Base-by-base conservation (phyloP, 2,888 invertebrate genomes). In the Xestia sexstrigata region DNA sequence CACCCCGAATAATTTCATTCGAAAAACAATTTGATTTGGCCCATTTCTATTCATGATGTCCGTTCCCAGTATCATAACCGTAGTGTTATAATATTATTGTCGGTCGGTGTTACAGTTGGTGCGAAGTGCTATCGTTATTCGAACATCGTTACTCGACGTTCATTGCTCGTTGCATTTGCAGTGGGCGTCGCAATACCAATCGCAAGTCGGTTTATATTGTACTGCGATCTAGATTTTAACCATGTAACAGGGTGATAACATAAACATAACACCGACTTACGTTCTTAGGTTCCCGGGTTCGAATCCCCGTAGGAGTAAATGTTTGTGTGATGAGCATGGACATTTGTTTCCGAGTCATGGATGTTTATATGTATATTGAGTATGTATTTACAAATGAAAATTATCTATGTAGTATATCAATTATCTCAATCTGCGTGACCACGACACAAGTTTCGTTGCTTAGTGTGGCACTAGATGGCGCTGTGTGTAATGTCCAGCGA, bases 91-190 rank as follows among this genome's bases (percentile, higher is more conserved):
- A 84, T 70, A 68, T 79, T 79, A 86, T 77, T 73, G 76, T 79
- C 35, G 9, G 67, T 85, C 39, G 11, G 67, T 85, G 82, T 73
- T 71, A 65, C 66, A 63, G 73, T 75, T 74, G 45, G 63, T 55
- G 73, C 39, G 65, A 76, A 86, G 69, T 80, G 63, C 84, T 84
- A 63, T 84, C 79, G 79, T 84, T 84, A 70, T 83, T 70, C 70
- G 80, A 67, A n/a, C 66, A 78, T 77, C 75, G 78, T 84, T 86
- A 82, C 58, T 76, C 70, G 69, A 70, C 70, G 75, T 78, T 78
- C 77, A 86, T 86, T 72, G 79, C 79, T 86, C 78, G 74, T 81
- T 84, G 83, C 79, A 78, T 82, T 75, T 75, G 75, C 76, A 83
- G 65, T 67, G 70, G 60, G 47, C 45, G 55, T 65, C 60, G 47